A percentile compares a stretch with the other conserved stretches of the same genome.
Conservation (phyloP, 2,888 invertebrate genomes). For the Epinotia nisella region DNA sequence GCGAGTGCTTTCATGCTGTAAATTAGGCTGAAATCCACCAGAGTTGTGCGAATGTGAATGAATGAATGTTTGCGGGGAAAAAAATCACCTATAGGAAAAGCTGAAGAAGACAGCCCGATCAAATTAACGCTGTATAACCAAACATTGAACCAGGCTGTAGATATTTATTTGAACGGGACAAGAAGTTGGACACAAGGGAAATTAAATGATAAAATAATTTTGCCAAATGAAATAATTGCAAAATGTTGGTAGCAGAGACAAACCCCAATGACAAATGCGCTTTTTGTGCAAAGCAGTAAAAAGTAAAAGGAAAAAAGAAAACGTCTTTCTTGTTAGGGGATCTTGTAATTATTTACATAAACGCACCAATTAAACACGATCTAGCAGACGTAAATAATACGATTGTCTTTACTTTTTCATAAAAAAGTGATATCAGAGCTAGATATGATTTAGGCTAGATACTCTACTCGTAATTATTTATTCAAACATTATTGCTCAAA, state of each 20-base stretch:
- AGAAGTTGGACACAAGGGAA: too few relatives aligned
- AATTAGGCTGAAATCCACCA: too few relatives aligned
- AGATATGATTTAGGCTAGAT: neutral
- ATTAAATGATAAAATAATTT: constrained; percentile 1
- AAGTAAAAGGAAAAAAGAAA: neutral
- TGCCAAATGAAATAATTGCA: neutral
- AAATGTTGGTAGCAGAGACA: constrained; percentile 2
- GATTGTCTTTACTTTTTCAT: neutral
- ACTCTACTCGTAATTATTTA: too few relatives aligned
- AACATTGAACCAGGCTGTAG: too few relatives aligned
- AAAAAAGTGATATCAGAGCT: neutral
- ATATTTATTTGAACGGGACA: too few relatives aligned
- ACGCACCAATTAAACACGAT: constrained; percentile 11
- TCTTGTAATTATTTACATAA: constrained; percentile 13
- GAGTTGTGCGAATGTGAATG: too few relatives aligned
- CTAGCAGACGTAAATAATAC: neutral
- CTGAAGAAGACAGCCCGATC: too few relatives aligned
- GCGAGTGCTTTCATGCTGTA: too few relatives aligned
- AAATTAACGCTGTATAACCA: too few relatives aligned
- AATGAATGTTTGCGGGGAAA: too few relatives aligned
- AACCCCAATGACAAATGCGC: constrained; percentile 23
- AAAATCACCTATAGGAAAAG: too few relatives aligned
- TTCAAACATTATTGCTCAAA: too few relatives aligned
- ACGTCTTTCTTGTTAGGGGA: constrained; percentile 7
- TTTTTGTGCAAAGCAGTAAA: constrained; percentile 28